Evolutionary conservation across 2,888 invertebrate species (phyloP).

Genomic region (Leucania comma): DNA sequence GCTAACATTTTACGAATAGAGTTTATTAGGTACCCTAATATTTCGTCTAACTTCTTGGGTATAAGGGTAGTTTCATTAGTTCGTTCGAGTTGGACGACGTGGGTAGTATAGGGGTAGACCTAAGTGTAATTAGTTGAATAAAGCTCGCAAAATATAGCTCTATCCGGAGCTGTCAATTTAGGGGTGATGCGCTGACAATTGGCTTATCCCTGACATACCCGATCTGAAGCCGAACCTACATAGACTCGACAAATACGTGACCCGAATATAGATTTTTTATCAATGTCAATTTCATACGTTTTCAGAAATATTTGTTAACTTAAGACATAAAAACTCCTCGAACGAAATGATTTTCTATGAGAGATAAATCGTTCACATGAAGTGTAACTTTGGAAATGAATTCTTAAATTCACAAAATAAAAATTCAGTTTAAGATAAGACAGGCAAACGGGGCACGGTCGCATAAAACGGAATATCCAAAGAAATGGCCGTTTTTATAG

Average conservation of each 20-base stretch:
- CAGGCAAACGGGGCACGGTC: slow-evolving; percentile 29
- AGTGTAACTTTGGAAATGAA: not conserved
- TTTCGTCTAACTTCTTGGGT: slow-evolving; percentile 38
- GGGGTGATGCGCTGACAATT: slow-evolving; percentile 67
- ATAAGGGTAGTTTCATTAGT: slow-evolving; percentile 44
- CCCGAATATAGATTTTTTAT: slow-evolving; percentile 62
- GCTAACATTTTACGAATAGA: slow-evolving; percentile 23
- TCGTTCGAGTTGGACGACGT: slow-evolving; percentile 20
- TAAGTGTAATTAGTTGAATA: slow-evolving; percentile 61
- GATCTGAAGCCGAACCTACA: slow-evolving; percentile 69
- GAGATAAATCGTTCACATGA: not conserved
- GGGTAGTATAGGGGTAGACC: slow-evolving; percentile 22
- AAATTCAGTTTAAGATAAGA: slow-evolving; percentile 38
- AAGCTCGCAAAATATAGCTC: slow-evolving; percentile 56
- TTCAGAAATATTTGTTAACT: slow-evolving; percentile 30
- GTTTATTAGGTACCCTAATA: slow-evolving; percentile 28
- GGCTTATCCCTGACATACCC: slow-evolving; percentile 75
- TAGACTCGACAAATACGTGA: slow-evolving; percentile 74
- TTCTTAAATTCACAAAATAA: slow-evolving; percentile 16
- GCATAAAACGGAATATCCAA: slow-evolving; percentile 52
- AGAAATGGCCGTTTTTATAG: slow-evolving; percentile 52
- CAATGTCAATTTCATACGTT: slow-evolving; percentile 27
- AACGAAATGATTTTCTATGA: slow-evolving; percentile 1
- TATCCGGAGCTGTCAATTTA: slow-evolving; percentile 69
- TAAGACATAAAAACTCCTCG: slow-evolving; percentile 8